Evolutionary conservation across 2,888 invertebrate genomes (phyloP).

Genomic region (Drosophila greeni): DNA sequence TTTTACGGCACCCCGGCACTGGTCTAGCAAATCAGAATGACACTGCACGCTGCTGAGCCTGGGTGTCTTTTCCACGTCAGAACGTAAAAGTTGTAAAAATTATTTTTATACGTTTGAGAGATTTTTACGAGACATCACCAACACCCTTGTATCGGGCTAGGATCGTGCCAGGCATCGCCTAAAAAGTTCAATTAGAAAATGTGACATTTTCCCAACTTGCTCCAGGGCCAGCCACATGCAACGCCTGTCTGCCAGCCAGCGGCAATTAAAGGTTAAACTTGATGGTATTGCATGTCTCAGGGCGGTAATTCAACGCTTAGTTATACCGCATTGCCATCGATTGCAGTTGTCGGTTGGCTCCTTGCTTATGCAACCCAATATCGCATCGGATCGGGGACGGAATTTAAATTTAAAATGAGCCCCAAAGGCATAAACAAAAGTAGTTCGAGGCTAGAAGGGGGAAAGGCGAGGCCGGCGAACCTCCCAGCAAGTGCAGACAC

Average conservation of each 20-base stretch:
- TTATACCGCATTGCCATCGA: conserved; percentile 38
- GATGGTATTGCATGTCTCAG: conserved; percentile 44
- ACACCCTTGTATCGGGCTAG: conserved; percentile 20
- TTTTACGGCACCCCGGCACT: conserved; percentile 55
- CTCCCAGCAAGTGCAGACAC: conserved; percentile 37
- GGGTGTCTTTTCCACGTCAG: neutral
- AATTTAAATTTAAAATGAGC: conserved; percentile 45
- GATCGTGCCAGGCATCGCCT: conserved; percentile 29
- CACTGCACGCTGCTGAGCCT: conserved; percentile 12
- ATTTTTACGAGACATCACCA: conserved; percentile 51
- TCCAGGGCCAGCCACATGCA: conserved; percentile 46
- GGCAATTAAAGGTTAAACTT: conserved; percentile 55
- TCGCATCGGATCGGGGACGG: conserved; percentile 12
- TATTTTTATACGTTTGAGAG: conserved; percentile 56
- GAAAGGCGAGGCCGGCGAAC: neutral
- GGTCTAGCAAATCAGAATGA: conserved; percentile 35
- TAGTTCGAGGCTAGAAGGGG: conserved; percentile 7
- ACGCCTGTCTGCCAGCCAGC: conserved; percentile 18
- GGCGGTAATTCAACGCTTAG: conserved; percentile 40
- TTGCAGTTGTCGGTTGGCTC: conserved; percentile 16
- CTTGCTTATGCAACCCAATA: conserved; percentile 28
- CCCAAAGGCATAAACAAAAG: conserved; percentile 33
- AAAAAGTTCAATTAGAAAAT: conserved; percentile 47
- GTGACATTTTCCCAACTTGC: conserved; percentile 24
- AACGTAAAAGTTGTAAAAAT: conserved; percentile 51